Base-by-base conservation (phyloP, 2,888 invertebrate species). In the Pecten maximus region DNA sequence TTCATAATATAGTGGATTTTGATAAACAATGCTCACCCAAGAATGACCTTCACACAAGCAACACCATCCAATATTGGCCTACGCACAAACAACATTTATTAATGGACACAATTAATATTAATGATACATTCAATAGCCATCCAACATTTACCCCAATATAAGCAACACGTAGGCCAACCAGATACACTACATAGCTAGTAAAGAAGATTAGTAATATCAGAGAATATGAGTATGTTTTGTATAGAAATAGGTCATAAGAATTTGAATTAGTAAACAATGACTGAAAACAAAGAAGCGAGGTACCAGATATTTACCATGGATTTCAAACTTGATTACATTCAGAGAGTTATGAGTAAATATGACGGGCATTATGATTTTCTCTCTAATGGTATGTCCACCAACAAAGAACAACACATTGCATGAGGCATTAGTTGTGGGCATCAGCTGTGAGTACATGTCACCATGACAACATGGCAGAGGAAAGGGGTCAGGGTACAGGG, bases 361-460 rank as follows among this genome's bases (percentile, higher is more conserved):
- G 60, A 60, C n/a, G 23, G 23, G n/a, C 23, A 60, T 60, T 60
- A 60, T 60, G 6, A 23, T 23, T 23, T 6, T 60, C 2, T n/a
- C n/a, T n/a, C n/a, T n/a, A n/a, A n/a, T n/a, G n/a, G n/a, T n/a
- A n/a, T 19, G 16, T n/a, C 54, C 23, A 10, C 15, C 35, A 28
- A 35, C 28, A 74, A 0, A 74, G 74, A 74, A 28, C 35, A 74
- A 74, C 74, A 35, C 10, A 35, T 74, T 35, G 12, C 35, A 23
- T 23, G 60, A 6, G 35, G 74, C 12, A 35, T 74, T 74, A 74
- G 74, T 74, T 3, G 28, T 74, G 35, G 28, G 23, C n/a, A n/a
- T 60, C 60, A 74, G 74, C 35, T 74, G 28, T 74, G 74, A 74
- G 74, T 60, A 60, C 60, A n/a, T 3, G 60, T 74, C 35, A 74